A percentile compares a stretch with the other conserved stretches of the same genome.
Conservation (phyloP, 2,113 vertebrate species). For the Xiphias gladius region DNA sequence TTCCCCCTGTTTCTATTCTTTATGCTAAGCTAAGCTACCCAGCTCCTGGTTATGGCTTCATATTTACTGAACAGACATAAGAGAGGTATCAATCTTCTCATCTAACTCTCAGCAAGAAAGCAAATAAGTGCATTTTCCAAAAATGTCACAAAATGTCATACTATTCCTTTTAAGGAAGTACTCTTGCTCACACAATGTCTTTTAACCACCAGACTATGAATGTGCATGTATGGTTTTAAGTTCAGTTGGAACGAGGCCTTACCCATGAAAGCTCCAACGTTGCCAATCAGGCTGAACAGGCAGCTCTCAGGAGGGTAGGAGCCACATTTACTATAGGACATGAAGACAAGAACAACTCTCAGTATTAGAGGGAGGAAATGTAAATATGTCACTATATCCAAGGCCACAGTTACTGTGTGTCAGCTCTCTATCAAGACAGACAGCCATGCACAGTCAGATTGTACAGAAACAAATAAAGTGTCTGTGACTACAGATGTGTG, state of each 20-base stretch:
- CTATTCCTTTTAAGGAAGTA: too few species aligned
- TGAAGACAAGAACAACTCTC: conserved; percentile 9
- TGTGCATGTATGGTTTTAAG: background rate
- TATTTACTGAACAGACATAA: background rate
- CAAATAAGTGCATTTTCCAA: background rate
- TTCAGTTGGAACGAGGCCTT: conserved; percentile 56
- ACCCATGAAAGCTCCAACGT: conserved; percentile 95
- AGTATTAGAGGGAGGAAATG: background rate
- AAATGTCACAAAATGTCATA: background rate
- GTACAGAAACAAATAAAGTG: background rate
- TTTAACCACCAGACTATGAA: background rate
- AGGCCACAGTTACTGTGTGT: background rate
- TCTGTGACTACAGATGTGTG: background rate
- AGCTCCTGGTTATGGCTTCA: background rate
- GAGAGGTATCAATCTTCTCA: background rate
- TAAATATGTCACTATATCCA: background rate
- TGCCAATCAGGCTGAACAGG: conserved; percentile 94
- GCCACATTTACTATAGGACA: conserved; percentile 90
- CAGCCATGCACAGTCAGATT: background rate
- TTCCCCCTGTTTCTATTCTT: background rate
- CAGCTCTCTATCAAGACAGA: background rate
- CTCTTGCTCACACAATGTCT: background rate
- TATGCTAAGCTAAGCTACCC: background rate
- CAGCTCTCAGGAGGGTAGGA: conserved; percentile 94
- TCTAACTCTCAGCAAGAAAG: background rate